Evolutionary conservation across 23 tunicate genomes (phyloP), one percentile per base, ranked within the genome.

Genomic region (Ciona savignyi): DNA sequence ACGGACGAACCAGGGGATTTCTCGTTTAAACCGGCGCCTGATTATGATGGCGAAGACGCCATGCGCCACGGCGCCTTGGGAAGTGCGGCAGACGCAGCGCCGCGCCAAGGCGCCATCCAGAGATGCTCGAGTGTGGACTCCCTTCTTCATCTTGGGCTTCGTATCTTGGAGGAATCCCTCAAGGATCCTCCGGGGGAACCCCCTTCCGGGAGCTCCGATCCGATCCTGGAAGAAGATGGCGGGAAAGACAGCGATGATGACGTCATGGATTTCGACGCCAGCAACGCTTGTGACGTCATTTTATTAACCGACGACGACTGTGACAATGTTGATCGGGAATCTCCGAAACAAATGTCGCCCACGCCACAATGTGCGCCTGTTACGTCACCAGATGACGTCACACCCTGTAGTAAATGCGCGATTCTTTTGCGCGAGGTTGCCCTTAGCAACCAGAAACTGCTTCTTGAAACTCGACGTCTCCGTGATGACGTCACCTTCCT

Each of bases 101-200:
- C 56, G 15, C 56, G 56, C 9, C 15, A 9, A 42, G 56, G 56
- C 56, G 56, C 56, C 56, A 42, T 42, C 9, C 67, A 63, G 26
- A 72, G 76, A 72, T 51, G 76, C 33, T 72, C 76, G 27, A 72
- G 76, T 25, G 76, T 49, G 9, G 76, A 72, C 35, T 72, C 76
- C 15, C 29, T 72, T 48, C 65, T 72, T 35, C 33, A 42, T 72
- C 64, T 42, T 48, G 76, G 76, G n/a, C 64, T 72, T 9, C 63
- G 63, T 1, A 29, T 72, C 31, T 35, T 72, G 1, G 73, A 69
- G 24, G 51, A 69, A 4, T 30, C 73, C 2, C 24, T 69, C 9
- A 69, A 69, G 9, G 15, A 42, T 42, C 56, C 56, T 15, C 15
- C 56, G 23, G 73, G 34, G 25, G 73, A 69, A 6, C 3, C 70